Conservation (phyloP, 1,140 invertebrate genomes). For the Trinorchestia longiramus region DNA sequence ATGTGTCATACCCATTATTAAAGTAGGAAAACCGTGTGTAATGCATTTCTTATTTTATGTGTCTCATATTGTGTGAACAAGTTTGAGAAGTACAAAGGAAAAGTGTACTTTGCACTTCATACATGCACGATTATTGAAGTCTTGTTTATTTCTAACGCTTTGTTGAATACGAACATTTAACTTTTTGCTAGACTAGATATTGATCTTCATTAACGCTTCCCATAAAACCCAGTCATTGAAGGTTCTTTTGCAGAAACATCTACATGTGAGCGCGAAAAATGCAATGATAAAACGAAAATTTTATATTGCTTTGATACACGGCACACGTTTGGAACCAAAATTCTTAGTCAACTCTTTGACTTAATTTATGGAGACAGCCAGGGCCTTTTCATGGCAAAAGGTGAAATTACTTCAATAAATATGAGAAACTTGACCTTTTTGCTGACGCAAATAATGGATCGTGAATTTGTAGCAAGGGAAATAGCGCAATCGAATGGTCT, state of each 20-base stretch:
- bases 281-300: neutral
- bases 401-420: slow-evolving; percentile 10
- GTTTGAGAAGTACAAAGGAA: too few relatives aligned
- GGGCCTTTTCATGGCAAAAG: neutral
- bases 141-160: too few relatives aligned
- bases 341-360: neutral
- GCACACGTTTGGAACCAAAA: neutral
- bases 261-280: neutral
- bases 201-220: too few relatives aligned
- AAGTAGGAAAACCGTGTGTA: too few relatives aligned
- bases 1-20: too few relatives aligned
- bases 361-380: neutral
- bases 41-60: too few relatives aligned
- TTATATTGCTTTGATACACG: neutral
- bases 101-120: too few relatives aligned
- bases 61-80: too few relatives aligned
- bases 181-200: too few relatives aligned
- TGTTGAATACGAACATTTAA: too few relatives aligned
- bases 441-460: neutral
- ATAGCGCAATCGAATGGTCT: neutral
- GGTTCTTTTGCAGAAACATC: neutral
- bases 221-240: neutral
- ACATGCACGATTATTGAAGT: too few relatives aligned
- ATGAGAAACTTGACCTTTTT: slow-evolving; percentile 9
- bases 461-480: neutral